Percentiles rank a stretch among this genome's conserved stretches.
Evolutionary conservation across 1,140 invertebrate species (phyloP).

Genomic region (Lordiphosa collinella): DNA sequence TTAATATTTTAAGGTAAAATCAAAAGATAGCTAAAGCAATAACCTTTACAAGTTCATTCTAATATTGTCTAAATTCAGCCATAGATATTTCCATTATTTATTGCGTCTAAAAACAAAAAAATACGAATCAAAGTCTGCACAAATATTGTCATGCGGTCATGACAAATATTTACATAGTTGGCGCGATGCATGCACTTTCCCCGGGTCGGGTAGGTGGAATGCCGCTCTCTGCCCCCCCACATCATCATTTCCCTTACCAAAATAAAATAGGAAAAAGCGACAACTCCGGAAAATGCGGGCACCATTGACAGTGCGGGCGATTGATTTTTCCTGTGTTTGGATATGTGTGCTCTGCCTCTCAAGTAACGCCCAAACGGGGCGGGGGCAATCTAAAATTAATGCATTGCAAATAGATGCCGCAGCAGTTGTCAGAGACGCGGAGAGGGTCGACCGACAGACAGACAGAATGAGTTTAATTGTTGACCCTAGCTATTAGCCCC

Average conservation of each 20-base stretch:
- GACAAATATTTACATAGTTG: conserved; percentile 72
- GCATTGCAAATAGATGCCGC: conserved; percentile 60
- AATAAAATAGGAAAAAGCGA: conserved; percentile 26
- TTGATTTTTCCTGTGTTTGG: conserved; percentile 71
- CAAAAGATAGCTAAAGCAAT: too few species aligned
- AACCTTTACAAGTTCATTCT: too few species aligned
- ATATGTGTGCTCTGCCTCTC: conserved; percentile 25
- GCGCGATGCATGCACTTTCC: conserved; percentile 34
- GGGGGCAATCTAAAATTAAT: conserved; percentile 67
- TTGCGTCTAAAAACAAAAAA: conserved; percentile 13
- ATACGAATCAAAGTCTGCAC: conserved; percentile 55
- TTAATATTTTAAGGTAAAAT: too few species aligned
- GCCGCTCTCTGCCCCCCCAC: conserved; percentile 20
- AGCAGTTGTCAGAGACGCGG: conserved; percentile 43
- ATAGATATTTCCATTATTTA: background rate
- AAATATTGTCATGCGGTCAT: conserved; percentile 66
- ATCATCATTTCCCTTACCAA: background rate
- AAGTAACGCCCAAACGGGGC: conserved; percentile 1
- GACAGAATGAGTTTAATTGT: conserved; percentile 75
- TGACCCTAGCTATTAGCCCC: conserved; percentile 73
- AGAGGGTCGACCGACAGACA: conserved; percentile 17
- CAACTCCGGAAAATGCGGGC: conserved; percentile 63
- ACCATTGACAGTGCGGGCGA: conserved; percentile 70
- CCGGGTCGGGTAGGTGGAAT: conserved; percentile 56
- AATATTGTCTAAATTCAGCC: too few species aligned